Conservation (phyloP, 2,113 vertebrate genomes). For the Columba janthina region DNA sequence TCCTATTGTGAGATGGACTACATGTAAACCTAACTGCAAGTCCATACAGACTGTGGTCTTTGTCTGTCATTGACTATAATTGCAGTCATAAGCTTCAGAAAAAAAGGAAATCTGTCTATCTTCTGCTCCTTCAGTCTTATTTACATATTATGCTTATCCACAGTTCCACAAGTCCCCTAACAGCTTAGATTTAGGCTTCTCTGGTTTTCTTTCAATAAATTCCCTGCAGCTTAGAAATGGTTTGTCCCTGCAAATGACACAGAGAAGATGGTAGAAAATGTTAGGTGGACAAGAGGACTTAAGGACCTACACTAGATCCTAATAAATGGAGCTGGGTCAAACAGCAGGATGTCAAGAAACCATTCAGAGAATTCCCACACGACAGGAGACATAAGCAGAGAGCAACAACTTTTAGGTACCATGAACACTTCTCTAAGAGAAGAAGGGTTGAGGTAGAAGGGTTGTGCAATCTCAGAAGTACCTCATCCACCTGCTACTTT, state of each 20-base stretch:
- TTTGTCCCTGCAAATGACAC: not conserved
- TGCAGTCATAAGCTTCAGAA: not conserved
- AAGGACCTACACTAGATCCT: not conserved
- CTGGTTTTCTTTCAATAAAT: not conserved
- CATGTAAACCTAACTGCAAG: not conserved
- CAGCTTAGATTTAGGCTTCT: not conserved
- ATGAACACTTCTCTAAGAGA: not conserved
- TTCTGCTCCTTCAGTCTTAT: not conserved
- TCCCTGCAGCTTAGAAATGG: not conserved
- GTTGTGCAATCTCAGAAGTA: not conserved
- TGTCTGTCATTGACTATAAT: not conserved
- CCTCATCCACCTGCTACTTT: not conserved
- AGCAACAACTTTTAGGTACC: not conserved
- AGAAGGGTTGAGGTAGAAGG: not conserved
- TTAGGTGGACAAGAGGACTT: not conserved
- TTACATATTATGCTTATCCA: not conserved
- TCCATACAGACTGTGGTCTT: not conserved
- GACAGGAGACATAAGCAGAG: not conserved
- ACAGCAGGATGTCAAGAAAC: not conserved
- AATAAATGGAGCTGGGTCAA: not conserved
- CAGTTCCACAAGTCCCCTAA: not conserved
- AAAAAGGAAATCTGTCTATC: not conserved
- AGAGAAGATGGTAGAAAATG: not conserved
- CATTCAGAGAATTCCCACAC: not conserved
- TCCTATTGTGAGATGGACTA: not conserved